Percentiles rank a stretch among this genome's conserved stretches.
These are phyloP conservation scores for Stegodyphus dumicola DNA, from an alignment of 1,140 invertebrate genomes.

Conservation along the genomic window DNA sequence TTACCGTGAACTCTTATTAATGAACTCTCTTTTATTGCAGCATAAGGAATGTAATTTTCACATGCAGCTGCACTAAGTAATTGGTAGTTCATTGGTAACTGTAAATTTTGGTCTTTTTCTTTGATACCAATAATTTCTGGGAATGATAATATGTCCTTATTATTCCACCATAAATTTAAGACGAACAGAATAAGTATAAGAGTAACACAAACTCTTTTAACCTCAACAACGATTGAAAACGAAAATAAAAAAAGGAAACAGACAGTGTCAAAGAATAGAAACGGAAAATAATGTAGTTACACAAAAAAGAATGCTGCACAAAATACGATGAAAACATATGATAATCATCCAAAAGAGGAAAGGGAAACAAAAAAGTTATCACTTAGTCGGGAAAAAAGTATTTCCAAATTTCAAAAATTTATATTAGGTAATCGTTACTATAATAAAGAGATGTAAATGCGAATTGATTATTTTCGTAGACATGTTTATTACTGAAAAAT, in stretches of 20 bases:
- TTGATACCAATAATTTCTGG: too few species aligned
- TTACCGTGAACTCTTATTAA: too few species aligned
- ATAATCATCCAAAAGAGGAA: conserved; percentile 31
- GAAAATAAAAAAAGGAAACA: conserved; percentile 23
- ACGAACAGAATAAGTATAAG: conserved; percentile 30
- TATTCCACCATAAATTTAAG: conserved; percentile 39
- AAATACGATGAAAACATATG: conserved; percentile 52
- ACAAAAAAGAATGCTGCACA: conserved; percentile 47
- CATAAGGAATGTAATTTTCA: too few species aligned
- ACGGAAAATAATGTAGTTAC: conserved; percentile 27
- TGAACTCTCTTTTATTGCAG: too few species aligned
- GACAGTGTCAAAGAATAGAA: conserved; percentile 43
- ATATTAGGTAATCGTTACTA: too few species aligned
- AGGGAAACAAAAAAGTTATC: conserved; percentile 35
- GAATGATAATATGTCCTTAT: background rate
- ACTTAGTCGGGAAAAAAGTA: conserved; percentile 29
- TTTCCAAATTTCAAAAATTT: background rate
- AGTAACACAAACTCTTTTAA: conserved; percentile 32
- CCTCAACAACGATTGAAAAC: conserved; percentile 26
- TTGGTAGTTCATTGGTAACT: too few species aligned
- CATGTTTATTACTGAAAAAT: too few species aligned
- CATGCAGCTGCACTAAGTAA: too few species aligned
- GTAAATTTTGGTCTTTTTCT: too few species aligned
- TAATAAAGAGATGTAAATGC: too few species aligned
- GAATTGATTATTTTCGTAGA: too few species aligned